phyloP scores from a whole-genome alignment of 1,140 invertebrate genomes.

The Tetramorium alpestre region DNA sequence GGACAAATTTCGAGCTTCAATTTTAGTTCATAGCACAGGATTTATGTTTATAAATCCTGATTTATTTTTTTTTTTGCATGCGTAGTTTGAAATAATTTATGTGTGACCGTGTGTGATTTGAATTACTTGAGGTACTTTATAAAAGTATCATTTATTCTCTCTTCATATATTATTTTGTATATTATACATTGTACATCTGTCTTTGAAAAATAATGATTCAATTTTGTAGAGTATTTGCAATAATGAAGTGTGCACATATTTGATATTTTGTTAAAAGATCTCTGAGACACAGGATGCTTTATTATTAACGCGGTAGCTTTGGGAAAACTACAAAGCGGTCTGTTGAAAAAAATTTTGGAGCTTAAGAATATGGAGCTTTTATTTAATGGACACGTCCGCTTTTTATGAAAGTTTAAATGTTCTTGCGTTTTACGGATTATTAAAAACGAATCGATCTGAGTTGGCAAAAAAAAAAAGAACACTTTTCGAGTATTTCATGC shows the following conservation, averaged over 20 bases:
- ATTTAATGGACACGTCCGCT: not conserved
- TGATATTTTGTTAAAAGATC: slow-evolving; percentile 7
- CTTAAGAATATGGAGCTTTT: not conserved
- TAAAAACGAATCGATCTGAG: not conserved
- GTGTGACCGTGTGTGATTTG: not conserved
- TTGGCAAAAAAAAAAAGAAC: not conserved
- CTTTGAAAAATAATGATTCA: not conserved
- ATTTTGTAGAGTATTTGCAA: not conserved
- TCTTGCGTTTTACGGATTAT: not conserved
- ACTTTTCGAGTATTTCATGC: slow-evolving; percentile 29
- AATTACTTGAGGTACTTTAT: not conserved
- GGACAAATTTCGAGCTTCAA: not conserved
- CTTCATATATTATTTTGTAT: not conserved
- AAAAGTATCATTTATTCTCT: not conserved
- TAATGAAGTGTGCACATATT: not conserved
- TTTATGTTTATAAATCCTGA: not conserved
- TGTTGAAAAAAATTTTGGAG: not conserved
- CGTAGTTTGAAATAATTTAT: too few relatives aligned
- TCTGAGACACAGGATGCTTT: not conserved
- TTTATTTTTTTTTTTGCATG: not conserved
- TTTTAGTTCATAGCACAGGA: not conserved
- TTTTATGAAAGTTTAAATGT: not conserved
- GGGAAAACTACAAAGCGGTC: not conserved
- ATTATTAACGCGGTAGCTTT: slow-evolving; percentile 18
- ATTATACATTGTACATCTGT: not conserved